Evolutionary conservation across 2,888 invertebrate species (phyloP), one percentile per base, ranked within the genome.

Genomic region (Orthonevra nobilis): DNA sequence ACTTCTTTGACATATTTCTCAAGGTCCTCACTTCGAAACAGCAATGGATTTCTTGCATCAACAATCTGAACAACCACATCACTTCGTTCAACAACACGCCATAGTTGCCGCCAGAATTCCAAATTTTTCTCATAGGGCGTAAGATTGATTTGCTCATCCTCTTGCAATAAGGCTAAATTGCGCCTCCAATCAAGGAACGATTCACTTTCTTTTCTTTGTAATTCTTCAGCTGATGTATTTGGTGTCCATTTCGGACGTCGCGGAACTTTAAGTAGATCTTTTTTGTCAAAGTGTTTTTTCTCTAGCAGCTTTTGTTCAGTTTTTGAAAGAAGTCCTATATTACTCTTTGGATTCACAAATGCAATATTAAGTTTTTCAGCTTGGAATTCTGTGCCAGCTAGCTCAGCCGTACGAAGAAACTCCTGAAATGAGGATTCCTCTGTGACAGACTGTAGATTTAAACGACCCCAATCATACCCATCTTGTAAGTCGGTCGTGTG

Each of bases 111-210:
- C 99, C 99, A 99, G 84, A 99, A 96, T 87, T 99, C 98, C 14
- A 99, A 88, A 89, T 99, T 99, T 85, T 97, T 95, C 86, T 99
- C 99, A 89, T 97, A 99, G 0, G 99, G 99, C 0, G 99, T 99
- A 81, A 99, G 89, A 0, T 95, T 90, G 1, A 98, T 90, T 0
- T 93, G 94, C 40, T 97, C 93, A 10, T 92, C 91, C 82, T 96
- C 94, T 87, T 95, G 95, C 10, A 97, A 86, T 19, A 92, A 87
- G 2, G 97, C 94, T 60, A 99, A 90, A 61, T 93, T 91, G 50
- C 96, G 91, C 81, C 98, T 91, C 99, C 99, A 99, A 63, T 95
- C 92, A 0, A 99, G 89, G 86, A 99, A 99, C 2, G 92, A 90
- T 73, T 95, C 94, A 82, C 92, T 92, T 87, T 99, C 99, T 52